phyloP scores from a whole-genome alignment of 2,888 invertebrate genomes.

The Autographa pulchrina region DNA sequence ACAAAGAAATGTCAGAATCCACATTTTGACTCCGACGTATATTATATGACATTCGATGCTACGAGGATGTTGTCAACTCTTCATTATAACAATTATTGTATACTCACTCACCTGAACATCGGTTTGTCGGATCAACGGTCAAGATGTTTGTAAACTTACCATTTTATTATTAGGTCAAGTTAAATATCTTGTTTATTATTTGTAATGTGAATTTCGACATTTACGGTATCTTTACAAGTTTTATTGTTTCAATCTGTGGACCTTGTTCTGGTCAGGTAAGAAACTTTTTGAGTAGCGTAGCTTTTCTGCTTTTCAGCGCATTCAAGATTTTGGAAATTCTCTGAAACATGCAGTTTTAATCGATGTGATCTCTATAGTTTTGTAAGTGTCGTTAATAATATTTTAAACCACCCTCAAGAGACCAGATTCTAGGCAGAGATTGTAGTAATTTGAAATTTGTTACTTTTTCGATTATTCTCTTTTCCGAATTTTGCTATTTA shows the following conservation, averaged over 20 bases:
- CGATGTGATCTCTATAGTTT: too few relatives aligned
- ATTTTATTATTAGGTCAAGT: conserved; percentile 7
- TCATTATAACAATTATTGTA: conserved; percentile 25
- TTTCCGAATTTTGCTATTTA: not conserved
- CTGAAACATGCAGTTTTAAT: too few relatives aligned
- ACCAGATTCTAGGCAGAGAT: too few relatives aligned
- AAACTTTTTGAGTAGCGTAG: too few relatives aligned
- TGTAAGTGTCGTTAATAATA: too few relatives aligned
- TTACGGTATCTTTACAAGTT: not conserved
- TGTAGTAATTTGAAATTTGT: too few relatives aligned
- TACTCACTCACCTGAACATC: not conserved
- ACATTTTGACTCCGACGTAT: not conserved
- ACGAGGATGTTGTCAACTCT: conserved; percentile 54
- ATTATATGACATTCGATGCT: not conserved
- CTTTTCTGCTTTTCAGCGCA: too few relatives aligned
- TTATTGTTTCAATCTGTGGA: not conserved
- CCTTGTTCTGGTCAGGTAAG: not conserved
- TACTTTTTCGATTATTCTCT: too few relatives aligned
- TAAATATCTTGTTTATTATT: conserved; percentile 8
- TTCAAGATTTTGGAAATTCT: too few relatives aligned
- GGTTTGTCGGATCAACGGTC: conserved; percentile 6
- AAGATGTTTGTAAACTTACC: conserved; percentile 7
- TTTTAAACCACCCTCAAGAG: too few relatives aligned
- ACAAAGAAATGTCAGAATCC: not conserved
- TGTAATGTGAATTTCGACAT: not conserved